A percentile compares a stretch with the other conserved stretches of the same genome.
Conservation (phyloP, 2,888 invertebrate species). For the Harpagoxenus sublaevis region DNA sequence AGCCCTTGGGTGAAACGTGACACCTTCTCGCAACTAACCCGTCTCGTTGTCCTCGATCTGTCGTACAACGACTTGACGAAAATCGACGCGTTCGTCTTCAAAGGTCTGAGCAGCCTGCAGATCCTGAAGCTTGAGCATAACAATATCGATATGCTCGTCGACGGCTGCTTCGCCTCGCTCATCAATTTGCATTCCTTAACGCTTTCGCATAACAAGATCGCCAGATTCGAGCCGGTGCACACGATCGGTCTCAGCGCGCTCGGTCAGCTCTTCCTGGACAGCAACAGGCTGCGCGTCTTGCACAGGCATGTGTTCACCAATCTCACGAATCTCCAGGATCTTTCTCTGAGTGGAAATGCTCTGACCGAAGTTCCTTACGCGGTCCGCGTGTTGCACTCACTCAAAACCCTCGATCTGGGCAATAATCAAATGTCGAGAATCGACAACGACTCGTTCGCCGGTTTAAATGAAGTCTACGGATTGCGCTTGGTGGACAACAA, state of each 20-base stretch:
- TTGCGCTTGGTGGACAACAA: constrained; percentile 93
- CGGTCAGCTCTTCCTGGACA: constrained; percentile 91
- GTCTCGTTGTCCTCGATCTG: constrained; percentile 92
- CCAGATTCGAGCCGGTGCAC: constrained; percentile 90
- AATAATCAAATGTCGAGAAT: constrained; percentile 93
- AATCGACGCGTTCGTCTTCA: constrained; percentile 91
- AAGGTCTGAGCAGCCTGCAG: constrained; percentile 92
- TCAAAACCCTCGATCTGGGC: constrained; percentile 93
- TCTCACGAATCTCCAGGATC: constrained; percentile 92
- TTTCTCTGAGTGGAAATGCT: constrained; percentile 92
- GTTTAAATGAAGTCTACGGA: constrained; percentile 91
- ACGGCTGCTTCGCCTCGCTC: constrained; percentile 92
- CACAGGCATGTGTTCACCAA: constrained; percentile 92
- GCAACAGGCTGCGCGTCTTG: constrained; percentile 91
- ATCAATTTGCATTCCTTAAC: constrained; percentile 93
- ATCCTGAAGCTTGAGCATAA: constrained; percentile 92
- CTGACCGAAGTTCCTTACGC: constrained; percentile 91
- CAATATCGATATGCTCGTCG: constrained; percentile 90
- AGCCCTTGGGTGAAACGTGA: constrained; percentile 93
- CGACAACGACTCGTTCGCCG: constrained; percentile 91
- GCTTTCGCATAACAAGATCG: constrained; percentile 91
- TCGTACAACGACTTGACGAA: constrained; percentile 91
- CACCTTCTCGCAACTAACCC: constrained; percentile 91
- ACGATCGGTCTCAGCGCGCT: constrained; percentile 92
- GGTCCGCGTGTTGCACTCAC: constrained; percentile 90